Percentiles rank a stretch among this genome's conserved stretches.
Conservation (phyloP, 2,113 vertebrate genomes). For the Monarcha castaneiventris region DNA sequence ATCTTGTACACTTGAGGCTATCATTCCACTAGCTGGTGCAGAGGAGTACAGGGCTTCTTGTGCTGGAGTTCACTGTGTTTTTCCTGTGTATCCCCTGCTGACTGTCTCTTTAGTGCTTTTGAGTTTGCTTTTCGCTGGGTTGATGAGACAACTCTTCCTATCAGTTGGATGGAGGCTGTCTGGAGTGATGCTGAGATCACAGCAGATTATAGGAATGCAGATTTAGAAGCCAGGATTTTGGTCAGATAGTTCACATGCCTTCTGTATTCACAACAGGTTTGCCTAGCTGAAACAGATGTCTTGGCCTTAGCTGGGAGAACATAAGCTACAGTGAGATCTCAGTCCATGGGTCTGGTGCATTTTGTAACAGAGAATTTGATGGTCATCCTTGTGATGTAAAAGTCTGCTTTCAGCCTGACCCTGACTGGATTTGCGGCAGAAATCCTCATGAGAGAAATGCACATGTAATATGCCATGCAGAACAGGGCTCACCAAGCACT, state of each 20-base stretch:
- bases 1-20: accelerated
- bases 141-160: not conserved
- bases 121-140: not conserved
- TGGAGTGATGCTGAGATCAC: not conserved
- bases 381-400: not conserved
- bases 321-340: not conserved
- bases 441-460: not conserved
- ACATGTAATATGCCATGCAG: accelerated
- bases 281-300: constrained; percentile 14
- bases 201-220: not conserved
- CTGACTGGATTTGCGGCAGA: not conserved
- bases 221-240: not conserved
- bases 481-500: accelerated
- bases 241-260: not conserved
- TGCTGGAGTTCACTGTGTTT: not conserved
- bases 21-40: accelerated
- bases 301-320: not conserved
- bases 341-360: not conserved
- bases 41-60: not conserved
- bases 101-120: not conserved
- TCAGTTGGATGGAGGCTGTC: not conserved
- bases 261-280: not conserved
- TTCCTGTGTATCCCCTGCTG: accelerated
- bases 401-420: not conserved
- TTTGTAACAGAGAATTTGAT: not conserved